phyloP scores from a whole-genome alignment of 2,797 vertebrate genomes.

The Enteromius trimaculatus region DNA sequence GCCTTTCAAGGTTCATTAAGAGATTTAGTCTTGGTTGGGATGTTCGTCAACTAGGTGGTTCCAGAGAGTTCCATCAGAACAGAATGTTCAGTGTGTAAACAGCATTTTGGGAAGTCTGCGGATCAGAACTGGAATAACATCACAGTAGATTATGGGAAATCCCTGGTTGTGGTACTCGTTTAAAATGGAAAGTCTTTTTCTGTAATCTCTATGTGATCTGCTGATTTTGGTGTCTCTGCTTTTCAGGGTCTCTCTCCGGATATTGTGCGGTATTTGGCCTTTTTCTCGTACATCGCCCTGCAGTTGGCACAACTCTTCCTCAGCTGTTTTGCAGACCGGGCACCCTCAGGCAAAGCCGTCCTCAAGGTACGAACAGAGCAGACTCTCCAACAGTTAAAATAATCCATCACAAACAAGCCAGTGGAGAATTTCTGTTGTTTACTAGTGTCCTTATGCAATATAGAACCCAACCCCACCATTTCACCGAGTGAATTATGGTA shows the following conservation, averaged over 20 bases:
- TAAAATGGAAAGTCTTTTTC: slow-evolving; percentile 30
- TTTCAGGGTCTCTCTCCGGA: slow-evolving; percentile 82
- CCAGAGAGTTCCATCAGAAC: slow-evolving; percentile 18
- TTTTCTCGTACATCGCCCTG: slow-evolving; percentile 84
- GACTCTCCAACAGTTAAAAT: slow-evolving; percentile 12
- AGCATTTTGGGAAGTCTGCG: slow-evolving; percentile 46
- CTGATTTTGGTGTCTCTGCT: slow-evolving; percentile 51
- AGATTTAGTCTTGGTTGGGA: neutral
- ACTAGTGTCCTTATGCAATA: slow-evolving; percentile 17
- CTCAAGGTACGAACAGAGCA: slow-evolving; percentile 75
- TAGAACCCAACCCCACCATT: slow-evolving; percentile 18
- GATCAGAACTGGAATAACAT: slow-evolving; percentile 38
- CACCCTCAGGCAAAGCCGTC: slow-evolving; percentile 79
- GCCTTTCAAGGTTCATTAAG: neutral
- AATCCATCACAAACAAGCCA: slow-evolving; percentile 13
- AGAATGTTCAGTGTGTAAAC: slow-evolving; percentile 42
- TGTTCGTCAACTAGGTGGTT: neutral
- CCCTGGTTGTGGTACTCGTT: slow-evolving; percentile 37
- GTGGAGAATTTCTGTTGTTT: slow-evolving; percentile 30
- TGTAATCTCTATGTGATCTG: slow-evolving; percentile 2
- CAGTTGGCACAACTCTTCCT: slow-evolving; percentile 85
- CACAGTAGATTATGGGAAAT: slow-evolving; percentile 51
- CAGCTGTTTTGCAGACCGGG: slow-evolving; percentile 86
- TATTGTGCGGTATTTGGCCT: slow-evolving; percentile 79
- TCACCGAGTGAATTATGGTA: slow-evolving; percentile 31